A percentile compares a stretch with the other conserved stretches of the same genome.
Evolutionary conservation across 2,888 invertebrate genomes (phyloP).

Genomic region (Eudasyphora cyanicolor): DNA sequence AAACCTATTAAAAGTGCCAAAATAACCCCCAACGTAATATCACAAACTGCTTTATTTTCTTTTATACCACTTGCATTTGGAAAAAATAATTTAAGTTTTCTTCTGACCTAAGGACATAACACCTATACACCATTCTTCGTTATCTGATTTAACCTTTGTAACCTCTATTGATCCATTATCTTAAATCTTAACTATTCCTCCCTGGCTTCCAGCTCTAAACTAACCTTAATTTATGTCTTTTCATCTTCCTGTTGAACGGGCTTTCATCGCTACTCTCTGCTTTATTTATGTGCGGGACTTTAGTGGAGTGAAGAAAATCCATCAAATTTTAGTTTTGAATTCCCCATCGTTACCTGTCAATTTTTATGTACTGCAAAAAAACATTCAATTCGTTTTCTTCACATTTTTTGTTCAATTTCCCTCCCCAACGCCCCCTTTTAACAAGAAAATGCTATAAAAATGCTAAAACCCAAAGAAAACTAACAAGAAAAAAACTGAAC

Average conservation of each 20-base stretch:
- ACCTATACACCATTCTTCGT: background rate
- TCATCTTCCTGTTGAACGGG: background rate
- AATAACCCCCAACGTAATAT: no score
- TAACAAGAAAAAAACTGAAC: slow-evolving; percentile 38
- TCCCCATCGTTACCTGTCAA: slow-evolving; percentile 64
- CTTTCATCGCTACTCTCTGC: background rate
- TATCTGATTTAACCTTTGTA: slow-evolving; percentile 22
- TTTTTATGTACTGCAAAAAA: slow-evolving; percentile 31
- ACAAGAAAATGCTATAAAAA: slow-evolving; percentile 45
- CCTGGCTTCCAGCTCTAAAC: background rate
- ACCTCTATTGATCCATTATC: slow-evolving; percentile 9
- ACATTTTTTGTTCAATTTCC: no score
- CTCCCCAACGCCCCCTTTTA: background rate
- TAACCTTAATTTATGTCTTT: slow-evolving; percentile 31
- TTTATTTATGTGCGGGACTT: background rate
- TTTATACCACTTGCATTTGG: no score
- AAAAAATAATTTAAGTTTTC: background rate
- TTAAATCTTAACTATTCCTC: background rate
- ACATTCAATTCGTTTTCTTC: slow-evolving; percentile 23
- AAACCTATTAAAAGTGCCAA: no score
- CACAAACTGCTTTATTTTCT: no score
- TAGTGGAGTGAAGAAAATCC: slow-evolving; percentile 41
- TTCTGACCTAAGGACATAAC: background rate
- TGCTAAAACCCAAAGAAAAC: slow-evolving; percentile 42
- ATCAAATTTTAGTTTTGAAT: slow-evolving; percentile 59